Percentiles rank a stretch among this genome's conserved stretches.
Evolutionary conservation across 2,113 vertebrate genomes (phyloP).

Genomic region (Eupsittula cactorum): DNA sequence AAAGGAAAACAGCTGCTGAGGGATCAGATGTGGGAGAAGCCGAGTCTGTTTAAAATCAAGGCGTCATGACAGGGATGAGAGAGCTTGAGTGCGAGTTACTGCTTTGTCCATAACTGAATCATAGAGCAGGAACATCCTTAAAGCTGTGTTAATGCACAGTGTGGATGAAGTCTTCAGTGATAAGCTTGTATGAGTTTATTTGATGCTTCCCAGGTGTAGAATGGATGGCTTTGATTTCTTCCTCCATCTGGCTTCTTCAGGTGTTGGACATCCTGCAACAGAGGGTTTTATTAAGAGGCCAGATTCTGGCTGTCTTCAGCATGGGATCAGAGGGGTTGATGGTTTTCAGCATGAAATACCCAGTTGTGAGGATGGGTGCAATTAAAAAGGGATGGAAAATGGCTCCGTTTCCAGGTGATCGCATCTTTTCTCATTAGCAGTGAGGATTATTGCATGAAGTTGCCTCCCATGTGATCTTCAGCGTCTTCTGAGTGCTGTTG

Average conservation of each 20-base stretch:
- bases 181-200: not conserved
- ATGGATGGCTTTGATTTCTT: not conserved
- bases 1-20: constrained; percentile 46
- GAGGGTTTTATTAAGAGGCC: not conserved
- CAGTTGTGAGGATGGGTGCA: not conserved
- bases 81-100: not conserved
- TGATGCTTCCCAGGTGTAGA: not conserved
- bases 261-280: not conserved
- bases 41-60: constrained; percentile 13
- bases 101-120: not conserved
- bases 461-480: not conserved
- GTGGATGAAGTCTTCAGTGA: not conserved
- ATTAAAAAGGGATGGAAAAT: not conserved
- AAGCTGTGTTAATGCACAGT: rapidly evolving
- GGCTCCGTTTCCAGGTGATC: not conserved
- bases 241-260: not conserved
- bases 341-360: not conserved
- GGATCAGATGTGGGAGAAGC: not conserved
- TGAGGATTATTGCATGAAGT: not conserved
- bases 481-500: not conserved
- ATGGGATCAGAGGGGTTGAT: rapidly evolving
- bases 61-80: not conserved
- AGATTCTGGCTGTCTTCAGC: not conserved
- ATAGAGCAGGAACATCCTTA: not conserved
- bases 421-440: not conserved